Percentiles rank a stretch among this genome's conserved stretches.
These are phyloP conservation scores for Pseudorectes ferrugineus DNA, from an alignment of 2,113 vertebrate species.

Conservation along the genomic window DNA sequence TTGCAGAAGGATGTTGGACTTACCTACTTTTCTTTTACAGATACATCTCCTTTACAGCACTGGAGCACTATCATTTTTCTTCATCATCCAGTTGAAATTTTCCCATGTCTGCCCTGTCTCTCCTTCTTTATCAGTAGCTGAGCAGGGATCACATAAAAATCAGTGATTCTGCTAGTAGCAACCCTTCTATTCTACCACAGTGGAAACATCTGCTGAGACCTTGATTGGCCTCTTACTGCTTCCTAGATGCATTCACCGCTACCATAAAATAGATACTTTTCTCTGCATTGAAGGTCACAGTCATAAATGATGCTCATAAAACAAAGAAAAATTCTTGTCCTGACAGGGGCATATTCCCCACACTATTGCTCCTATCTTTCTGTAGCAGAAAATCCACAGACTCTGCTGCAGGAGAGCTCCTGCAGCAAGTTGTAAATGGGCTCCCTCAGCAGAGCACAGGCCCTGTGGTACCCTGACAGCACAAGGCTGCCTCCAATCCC, in stretches of 20 bases:
- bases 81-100: background rate
- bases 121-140: background rate
- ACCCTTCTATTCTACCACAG: background rate
- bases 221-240: background rate
- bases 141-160: background rate
- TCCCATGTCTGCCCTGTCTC: background rate
- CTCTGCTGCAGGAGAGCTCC: background rate
- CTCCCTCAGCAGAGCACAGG: background rate
- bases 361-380: background rate
- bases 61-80: background rate
- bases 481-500: background rate
- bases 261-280: background rate
- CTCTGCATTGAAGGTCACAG: background rate
- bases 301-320: constrained; percentile 16
- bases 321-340: background rate
- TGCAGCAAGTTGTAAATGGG: background rate
- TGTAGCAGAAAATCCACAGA: background rate
- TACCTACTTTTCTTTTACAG: background rate
- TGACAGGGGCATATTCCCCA: background rate
- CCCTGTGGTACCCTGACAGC: background rate
- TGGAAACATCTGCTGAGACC: background rate
- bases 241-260: background rate
- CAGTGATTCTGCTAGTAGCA: background rate
- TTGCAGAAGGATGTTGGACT: background rate
- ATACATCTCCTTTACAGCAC: background rate